Evolutionary conservation across 1,140 invertebrate genomes (phyloP), one percentile per base, ranked within the genome.

Genomic region (Lepidurus arcticus): DNA sequence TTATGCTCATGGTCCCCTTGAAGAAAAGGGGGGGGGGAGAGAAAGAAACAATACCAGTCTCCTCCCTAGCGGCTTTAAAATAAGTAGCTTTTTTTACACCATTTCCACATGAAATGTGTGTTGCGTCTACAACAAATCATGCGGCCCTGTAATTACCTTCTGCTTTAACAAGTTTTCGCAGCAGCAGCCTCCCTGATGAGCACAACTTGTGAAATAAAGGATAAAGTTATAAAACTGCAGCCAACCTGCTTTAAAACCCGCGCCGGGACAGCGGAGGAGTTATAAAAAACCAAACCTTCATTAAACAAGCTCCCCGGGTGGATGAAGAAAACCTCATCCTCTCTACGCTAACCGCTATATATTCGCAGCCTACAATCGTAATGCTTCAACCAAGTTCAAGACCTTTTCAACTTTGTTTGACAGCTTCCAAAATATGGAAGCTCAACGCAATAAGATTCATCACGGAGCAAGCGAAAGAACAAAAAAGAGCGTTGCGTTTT

Each of bases 91-190:
- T 34, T 26, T 34, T 65, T 65, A 65, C 53, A 65, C 53, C 53
- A 6, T 65, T 21, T 65, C 21, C 21, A 65, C 21, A 13, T 65
- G 53, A 13, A 13, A 65, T 65, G 16, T 65, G 16, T 21, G 53
- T 65, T 65, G 21, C 53, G 53, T 65, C 53, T 65, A 65, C 53
- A 65, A 65, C 53, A 65, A 65, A 65, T 65, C 53, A 65, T n/a
- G 16, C 21, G 1, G 53, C 53, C 34, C 21, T 65, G 21, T 65
- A 65, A 65, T 65, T 65, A 65, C n/a, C 53, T 65, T 21, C 53
- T 21, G 53, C 53, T 65, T 65, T 65, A n/a, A 65, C 53, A 65
- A 65, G 53, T 65, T 21, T 65, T 65, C 53, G 4, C 53, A 65
- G 53, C 53, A 65, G 53, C 53, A 65, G 53, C 53, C 53, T 65